A percentile compares a stretch with the other conserved stretches of the same genome.
phyloP scores from a whole-genome alignment of 2,888 invertebrate genomes.

The Drosophila rellima region DNA sequence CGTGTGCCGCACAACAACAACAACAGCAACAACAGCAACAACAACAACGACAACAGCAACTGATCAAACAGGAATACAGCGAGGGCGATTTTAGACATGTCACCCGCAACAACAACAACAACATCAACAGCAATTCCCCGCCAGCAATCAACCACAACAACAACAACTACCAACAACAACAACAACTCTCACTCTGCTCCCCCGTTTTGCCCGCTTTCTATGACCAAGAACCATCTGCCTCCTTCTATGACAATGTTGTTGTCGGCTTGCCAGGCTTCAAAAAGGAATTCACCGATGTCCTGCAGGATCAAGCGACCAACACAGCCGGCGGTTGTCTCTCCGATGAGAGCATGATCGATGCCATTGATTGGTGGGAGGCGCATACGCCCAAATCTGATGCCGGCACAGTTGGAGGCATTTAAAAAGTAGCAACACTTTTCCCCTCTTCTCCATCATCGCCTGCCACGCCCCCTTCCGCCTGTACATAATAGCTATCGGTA shows the following conservation, averaged over 20 bases:
- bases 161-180: conserved; percentile 42
- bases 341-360: conserved; percentile 87
- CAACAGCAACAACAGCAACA: conserved; percentile 57
- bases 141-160: conserved; percentile 42
- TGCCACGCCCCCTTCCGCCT: background rate
- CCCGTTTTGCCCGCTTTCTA: conserved; percentile 75
- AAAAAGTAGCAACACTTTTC: background rate
- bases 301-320: conserved; percentile 82
- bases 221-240: conserved; percentile 63
- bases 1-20: conserved; percentile 80
- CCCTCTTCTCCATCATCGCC: too few species aligned
- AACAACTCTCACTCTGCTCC: conserved; percentile 59
- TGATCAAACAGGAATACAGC: conserved; percentile 76
- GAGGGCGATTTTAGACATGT: conserved; percentile 54
- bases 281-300: conserved; percentile 83
- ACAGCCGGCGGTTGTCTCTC: conserved; percentile 79
- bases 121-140: conserved; percentile 49
- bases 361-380: conserved; percentile 87
- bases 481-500: conserved; percentile 40
- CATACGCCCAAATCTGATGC: conserved; percentile 85
- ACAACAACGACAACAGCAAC: conserved; percentile 45
- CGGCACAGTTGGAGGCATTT: conserved; percentile 45
- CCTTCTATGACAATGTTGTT: conserved; percentile 74
- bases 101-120: conserved; percentile 55
- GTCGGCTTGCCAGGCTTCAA: conserved; percentile 72